Base-by-base conservation (phyloP, 2,888 invertebrate genomes). In the Syrista parreyssii region DNA sequence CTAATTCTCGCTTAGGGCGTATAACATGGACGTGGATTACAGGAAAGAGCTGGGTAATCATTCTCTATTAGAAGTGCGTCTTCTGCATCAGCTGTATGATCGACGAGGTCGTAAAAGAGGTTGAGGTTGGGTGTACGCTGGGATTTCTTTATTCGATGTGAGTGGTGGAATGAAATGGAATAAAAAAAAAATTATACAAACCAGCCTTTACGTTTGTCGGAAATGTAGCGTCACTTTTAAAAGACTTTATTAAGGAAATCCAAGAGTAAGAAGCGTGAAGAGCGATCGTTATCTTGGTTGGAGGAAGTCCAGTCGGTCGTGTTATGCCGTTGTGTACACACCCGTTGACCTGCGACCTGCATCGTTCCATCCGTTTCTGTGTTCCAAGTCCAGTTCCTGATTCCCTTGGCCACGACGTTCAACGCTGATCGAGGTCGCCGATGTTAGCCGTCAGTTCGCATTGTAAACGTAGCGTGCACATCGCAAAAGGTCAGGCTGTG, bases 281-380 rank as follows among this genome's bases (percentile, higher is more conserved):
- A 81, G 82, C 82, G 79, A 84, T 84, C 82, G 79, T 77, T 68
- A 77, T 79, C 78, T 73, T 78, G 74, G 74, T 71, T 78, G 81
- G 81, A 79, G 81, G 82, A 82, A 78, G 79, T 81, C 81, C 76
- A 80, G 81, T 77, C 77, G 78, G 88, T 90, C 90, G 90, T 91
- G 89, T 90, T 89, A 88, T 89, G 88, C 87, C 85, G 89, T 89
- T 89, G 89, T 86, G 89, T 89, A 89, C 90, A 89, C 88, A 90
- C 88, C 88, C 89, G 88, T 90, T 90, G 89, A 90, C 90, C 89
- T 88, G 74, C 82, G 85, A 80, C 85, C 82, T 78, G 69, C 76
- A 82, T 81, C 82, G 82, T 69, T 83, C 83, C 81, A 82, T 84
- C 83, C 81, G 81, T 82, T 82, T 82, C 82, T 81, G 79, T 77